phyloP scores from a whole-genome alignment of 2,113 vertebrate species.

The Pongo abelii region DNA sequence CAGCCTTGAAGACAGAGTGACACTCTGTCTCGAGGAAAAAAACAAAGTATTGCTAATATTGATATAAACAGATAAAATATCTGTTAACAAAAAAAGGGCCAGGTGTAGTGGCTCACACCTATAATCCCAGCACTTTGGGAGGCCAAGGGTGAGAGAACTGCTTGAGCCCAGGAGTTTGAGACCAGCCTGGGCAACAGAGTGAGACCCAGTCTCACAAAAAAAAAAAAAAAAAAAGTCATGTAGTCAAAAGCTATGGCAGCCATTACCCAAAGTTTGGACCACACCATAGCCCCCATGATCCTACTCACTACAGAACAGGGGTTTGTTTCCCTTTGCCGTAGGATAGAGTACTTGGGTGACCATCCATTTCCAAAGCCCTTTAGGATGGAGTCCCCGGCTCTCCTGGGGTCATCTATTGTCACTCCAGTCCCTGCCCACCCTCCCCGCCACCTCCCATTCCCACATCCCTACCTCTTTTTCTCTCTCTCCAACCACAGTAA shows the following conservation, averaged over 20 bases:
- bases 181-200: too few relatives aligned
- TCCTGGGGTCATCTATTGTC: too few relatives aligned
- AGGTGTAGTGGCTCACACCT: too few relatives aligned
- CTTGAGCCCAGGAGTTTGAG: too few relatives aligned
- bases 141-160: too few relatives aligned
- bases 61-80: not conserved
- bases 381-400: not conserved
- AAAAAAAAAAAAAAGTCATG: not conserved
- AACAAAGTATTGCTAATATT: not conserved
- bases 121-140: too few relatives aligned
- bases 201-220: not conserved
- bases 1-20: too few relatives aligned
- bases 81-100: not conserved
- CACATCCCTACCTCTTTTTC: not conserved
- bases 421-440: not conserved
- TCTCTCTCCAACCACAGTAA: not conserved
- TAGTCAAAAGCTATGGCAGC: not conserved
- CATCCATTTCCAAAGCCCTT: not conserved
- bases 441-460: not conserved
- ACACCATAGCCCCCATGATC: accelerated
- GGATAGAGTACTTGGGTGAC: too few relatives aligned
- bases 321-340: not conserved
- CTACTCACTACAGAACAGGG: not conserved
- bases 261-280: not conserved
- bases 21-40: too few relatives aligned